Base-by-base conservation (phyloP, 1,140 invertebrate genomes). In the Eulimnadia texana region DNA sequence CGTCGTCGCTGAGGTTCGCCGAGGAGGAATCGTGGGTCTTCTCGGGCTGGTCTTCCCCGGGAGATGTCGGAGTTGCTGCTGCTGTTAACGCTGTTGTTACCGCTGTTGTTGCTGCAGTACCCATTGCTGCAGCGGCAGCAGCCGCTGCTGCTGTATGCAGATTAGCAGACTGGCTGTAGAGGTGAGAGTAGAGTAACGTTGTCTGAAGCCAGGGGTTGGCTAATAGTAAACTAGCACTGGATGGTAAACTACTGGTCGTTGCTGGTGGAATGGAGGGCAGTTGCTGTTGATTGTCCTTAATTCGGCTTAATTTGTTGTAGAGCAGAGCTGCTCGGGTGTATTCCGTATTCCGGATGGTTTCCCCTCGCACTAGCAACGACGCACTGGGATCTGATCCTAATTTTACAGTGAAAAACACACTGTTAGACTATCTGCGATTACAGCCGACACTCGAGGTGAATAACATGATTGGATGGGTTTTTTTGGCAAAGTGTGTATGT, bases 201-300 rank as follows among this genome's bases (percentile, higher is more conserved):
- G 55, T 57, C 20, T 57, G 55, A 20, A 57, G 27, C 55, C 55
- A 57, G 16, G 55, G 55, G 27, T 57, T 57, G 55, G 55, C 55
- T 27, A 57, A 11, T 19, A 57, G 55, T 20, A 57, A 33, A 22
- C 22, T 27, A 57, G 55, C 55, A 27, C 33, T 29, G 33, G 33
- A 16, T 42, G 33, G 33, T 42, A 16, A n/a, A 42, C 33, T 9
- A 16, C 33, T 42, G 16, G 16, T 16, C 16, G 33, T 42, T 42
- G 33, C 33, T 42, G 33, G 6, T 42, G 33, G 6, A n/a, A n/a
- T n/a, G n/a, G n/a, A n/a, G n/a, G 6, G 33, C 33, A 9, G 33
- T 16, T 42, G 33, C 33, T 42, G 33, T 42, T 42, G 33, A 16
- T 42, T 6, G 6, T 42, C 33, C 16, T 42, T 42, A 42, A 42